Base-by-base conservation (phyloP, 2,113 vertebrate species). In the Mungos mungo region DNA sequence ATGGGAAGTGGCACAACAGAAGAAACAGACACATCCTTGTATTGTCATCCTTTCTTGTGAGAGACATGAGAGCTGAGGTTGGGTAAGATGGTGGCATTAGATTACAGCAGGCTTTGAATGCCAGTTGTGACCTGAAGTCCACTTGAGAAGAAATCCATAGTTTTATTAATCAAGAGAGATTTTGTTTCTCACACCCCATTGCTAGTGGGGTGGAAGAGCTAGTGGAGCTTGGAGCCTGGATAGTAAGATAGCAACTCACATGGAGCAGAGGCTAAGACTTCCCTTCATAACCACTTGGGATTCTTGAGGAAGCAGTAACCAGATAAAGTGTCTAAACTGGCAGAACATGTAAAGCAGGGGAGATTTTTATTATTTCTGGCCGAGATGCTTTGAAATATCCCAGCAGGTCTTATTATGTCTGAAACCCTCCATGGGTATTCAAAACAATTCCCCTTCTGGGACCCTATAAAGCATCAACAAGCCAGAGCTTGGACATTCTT, bases 131-230 rank as follows among this genome's bases (percentile, higher is more conserved):
- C 50, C 79, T 72, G 23, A 89, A 86, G 71, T 50, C 63, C 69
- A 31, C 82, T 74, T 86, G 15, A 25, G 76, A 38, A 77, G 45
- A 82, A 52, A 83, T 45, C 29, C 21, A 91, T 38, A 31, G 35
- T 54, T 96, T 97, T 79, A 90, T 41, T 92, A 88, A 83, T 14
- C 23, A 86, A 54, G 41, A 97, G 50, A 18, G 47, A 5, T 82
- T 93, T 88, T 87, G 29, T 88, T 63, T 83, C 31, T 79, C 10
- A 11, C 3, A 77, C 27, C 15, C 27, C 0, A 33, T 52, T 35
- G 38, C 33, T n/a, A 52, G 35, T 52, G 6, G 41, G 69, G 35
- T 35, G 3, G 27, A 47, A 68, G 90, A 87, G 38, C 45, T 52
- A 47, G 27, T n/a, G 41, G 81, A 89, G 29, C 27, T 33, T 13